Conservation (phyloP, 1,140 invertebrate genomes). For the Nylanderia fulva region DNA sequence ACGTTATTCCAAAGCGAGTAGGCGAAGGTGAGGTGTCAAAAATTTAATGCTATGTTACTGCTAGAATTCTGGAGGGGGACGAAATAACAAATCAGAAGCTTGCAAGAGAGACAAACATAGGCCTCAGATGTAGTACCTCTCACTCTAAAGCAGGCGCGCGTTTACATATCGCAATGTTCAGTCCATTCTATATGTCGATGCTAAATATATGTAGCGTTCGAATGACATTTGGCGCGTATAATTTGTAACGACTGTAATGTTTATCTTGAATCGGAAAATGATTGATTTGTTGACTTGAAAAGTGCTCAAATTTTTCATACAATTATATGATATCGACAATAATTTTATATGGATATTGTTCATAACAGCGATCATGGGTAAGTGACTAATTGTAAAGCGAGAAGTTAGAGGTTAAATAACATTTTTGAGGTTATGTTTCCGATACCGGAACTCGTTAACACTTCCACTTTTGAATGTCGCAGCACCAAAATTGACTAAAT, state of each 20-base stretch:
- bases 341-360: background rate
- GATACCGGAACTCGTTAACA: background rate
- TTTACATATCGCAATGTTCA: too few species aligned
- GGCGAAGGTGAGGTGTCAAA: too few species aligned
- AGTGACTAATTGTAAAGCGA: background rate
- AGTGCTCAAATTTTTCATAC: background rate
- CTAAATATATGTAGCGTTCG: too few species aligned
- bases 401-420: background rate
- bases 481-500: background rate
- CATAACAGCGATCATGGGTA: background rate
- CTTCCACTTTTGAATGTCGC: slow-evolving; percentile 15
- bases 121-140: too few species aligned
- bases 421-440: background rate
- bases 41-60: too few species aligned
- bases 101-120: too few species aligned
- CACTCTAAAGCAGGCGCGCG: too few species aligned
- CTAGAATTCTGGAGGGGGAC: too few species aligned
- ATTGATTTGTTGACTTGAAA: slow-evolving; percentile 19
- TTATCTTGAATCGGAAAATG: background rate
- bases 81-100: too few species aligned
- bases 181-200: too few species aligned
- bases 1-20: too few species aligned
- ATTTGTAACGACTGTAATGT: background rate
- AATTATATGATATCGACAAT: background rate
- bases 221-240: slow-evolving; percentile 3